phyloP scores from a whole-genome alignment of 1,140 invertebrate species.

The Drosophila tropicalis region DNA sequence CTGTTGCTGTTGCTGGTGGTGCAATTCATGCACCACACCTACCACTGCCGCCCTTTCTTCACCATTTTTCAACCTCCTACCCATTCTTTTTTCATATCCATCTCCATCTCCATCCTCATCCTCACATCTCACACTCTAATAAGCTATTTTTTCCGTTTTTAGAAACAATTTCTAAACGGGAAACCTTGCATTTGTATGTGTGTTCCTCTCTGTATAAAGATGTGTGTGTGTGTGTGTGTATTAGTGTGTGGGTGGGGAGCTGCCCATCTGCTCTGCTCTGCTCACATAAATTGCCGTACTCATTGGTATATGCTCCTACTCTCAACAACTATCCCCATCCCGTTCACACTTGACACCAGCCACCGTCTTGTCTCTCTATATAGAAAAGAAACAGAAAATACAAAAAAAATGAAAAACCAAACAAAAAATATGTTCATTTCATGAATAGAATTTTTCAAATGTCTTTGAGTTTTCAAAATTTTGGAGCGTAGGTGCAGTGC shows the following conservation, averaged over 20 bases:
- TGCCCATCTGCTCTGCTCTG: constrained; percentile 69
- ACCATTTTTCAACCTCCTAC: not conserved
- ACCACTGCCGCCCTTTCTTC: not conserved
- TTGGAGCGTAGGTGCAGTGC: constrained; percentile 83
- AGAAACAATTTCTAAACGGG: constrained; percentile 70
- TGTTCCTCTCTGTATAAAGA: constrained; percentile 22
- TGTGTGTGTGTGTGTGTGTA: constrained; percentile 26
- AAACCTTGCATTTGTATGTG: constrained; percentile 26
- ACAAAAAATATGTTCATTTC: constrained; percentile 42
- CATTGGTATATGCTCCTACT: constrained; percentile 43
- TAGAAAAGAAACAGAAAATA: constrained; percentile 7
- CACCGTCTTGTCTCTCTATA: constrained; percentile 5
- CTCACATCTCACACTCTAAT: constrained; percentile 36
- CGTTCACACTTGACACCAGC: constrained; percentile 37
- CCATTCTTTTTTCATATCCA: constrained; percentile 19
- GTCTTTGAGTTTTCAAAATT: constrained; percentile 81
- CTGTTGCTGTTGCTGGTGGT: constrained; percentile 10
- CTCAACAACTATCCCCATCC: constrained; percentile 46
- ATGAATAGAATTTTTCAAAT: constrained; percentile 75
- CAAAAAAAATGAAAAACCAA: constrained; percentile 8
- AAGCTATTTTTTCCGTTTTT: constrained; percentile 71
- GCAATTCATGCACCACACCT: not conserved
- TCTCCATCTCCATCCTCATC: constrained; percentile 23
- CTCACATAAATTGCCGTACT: constrained; percentile 76
- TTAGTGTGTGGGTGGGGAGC: constrained; percentile 12